Evolutionary conservation across 2,888 invertebrate species (phyloP), one percentile per base, ranked within the genome.

Genomic region (Hypomecis atomaria): DNA sequence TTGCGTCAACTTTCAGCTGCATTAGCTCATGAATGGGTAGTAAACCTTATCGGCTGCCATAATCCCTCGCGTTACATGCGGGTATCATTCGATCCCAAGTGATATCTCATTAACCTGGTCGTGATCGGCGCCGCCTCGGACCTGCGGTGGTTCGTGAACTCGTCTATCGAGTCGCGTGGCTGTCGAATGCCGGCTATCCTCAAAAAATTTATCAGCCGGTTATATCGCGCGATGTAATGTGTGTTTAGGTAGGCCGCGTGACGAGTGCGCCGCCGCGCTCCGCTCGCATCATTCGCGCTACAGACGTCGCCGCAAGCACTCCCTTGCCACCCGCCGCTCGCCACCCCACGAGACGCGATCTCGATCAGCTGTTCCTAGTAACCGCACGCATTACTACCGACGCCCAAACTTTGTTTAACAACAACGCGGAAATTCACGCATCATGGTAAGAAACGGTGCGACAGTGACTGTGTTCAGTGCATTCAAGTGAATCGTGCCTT

Each of bases 251-350:
- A 78, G 79, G 82, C 81, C 84, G 84, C 88, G 87, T 86, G 81
- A 86, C 84, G 84, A 88, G 84, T 87, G 89, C 90, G 88, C 89
- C 88, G 88, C 82, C 85, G 85, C 84, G 80, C 77, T 73, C 79
- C 81, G 82, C 79, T 78, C 85, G 83, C 84, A 84, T 84, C 92
- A 92, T 88, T 92, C 88, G 88, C 87, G 86, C 85, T 84, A 83
- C 88, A 83, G 85, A 83, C 88, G 80, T 82, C 87, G 83, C 73
- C 76, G 82, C 76, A 74, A 80, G 76, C 89, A 83, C 72, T 81
- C 81, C 81, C 79, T 79, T 78, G 78, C 82, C 79, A 49, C 49
- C 48, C 43, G 75, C 77, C 78, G 76, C 80, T 74, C 80, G 73
- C 77, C 78, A 77, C 81, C 77, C 81, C 76, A 77, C 75, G 79